Percentiles rank a stretch among this genome's conserved stretches.
These are phyloP conservation scores for Drosophila bipectinata DNA, from an alignment of 1,140 invertebrate species.

Conservation along the genomic window DNA sequence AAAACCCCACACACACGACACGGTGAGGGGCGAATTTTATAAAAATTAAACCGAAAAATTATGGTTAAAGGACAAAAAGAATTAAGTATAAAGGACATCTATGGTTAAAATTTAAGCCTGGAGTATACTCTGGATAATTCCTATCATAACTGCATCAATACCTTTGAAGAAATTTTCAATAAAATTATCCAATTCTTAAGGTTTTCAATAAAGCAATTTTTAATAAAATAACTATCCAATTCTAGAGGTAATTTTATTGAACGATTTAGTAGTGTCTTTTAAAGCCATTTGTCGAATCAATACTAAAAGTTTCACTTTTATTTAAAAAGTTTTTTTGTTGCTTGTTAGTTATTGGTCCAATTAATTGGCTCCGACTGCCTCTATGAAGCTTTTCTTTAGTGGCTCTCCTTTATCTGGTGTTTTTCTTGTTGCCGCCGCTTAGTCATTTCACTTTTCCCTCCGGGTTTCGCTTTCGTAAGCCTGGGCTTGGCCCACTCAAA, in stretches of 20 bases:
- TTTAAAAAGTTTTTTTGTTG: background rate
- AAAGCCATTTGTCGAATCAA: background rate
- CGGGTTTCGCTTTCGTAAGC: conserved; percentile 56
- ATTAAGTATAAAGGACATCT: too few species aligned
- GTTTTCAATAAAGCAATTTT: too few species aligned
- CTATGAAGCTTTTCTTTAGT: conserved; percentile 8
- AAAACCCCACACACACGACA: background rate
- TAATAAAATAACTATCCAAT: too few species aligned
- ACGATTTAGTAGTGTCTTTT: background rate
- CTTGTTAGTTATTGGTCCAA: conserved; percentile 28
- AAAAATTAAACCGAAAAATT: conserved; percentile 1
- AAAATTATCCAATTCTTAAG: too few species aligned
- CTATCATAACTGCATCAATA: too few species aligned
- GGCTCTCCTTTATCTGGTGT: background rate
- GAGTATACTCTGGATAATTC: background rate
- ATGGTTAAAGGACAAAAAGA: background rate
- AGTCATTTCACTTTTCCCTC: conserved; percentile 54
- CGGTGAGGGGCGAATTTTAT: background rate
- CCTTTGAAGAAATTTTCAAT: too few species aligned
- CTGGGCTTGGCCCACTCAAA: conserved; percentile 45
- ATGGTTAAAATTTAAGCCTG: too few species aligned
- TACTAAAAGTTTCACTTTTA: conserved; percentile 32
- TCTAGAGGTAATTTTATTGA: background rate
- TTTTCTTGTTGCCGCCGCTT: background rate
- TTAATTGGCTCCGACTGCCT: conserved; percentile 22